Percentiles rank a stretch among this genome's conserved stretches.
These are phyloP conservation scores for Drosophila ezoana DNA, from an alignment of 2,888 invertebrate genomes.

Conservation along the genomic window DNA sequence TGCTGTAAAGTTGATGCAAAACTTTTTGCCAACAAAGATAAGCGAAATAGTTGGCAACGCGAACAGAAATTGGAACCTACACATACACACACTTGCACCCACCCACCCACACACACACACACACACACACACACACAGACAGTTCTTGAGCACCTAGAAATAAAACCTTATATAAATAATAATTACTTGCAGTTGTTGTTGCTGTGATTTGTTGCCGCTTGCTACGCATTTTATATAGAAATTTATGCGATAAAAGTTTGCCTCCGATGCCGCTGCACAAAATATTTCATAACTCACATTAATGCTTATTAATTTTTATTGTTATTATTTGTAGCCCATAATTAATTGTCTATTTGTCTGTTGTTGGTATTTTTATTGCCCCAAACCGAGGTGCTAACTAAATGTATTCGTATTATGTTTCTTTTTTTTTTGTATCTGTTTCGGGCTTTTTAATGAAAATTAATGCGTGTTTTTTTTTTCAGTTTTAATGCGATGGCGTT, in stretches of 20 bases:
- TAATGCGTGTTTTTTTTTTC: conserved; percentile 31
- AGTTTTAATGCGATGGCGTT: conserved; percentile 8
- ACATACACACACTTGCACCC: background rate
- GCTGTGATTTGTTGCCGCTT: conserved; percentile 50
- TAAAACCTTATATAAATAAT: conserved; percentile 54
- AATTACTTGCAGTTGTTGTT: conserved; percentile 55
- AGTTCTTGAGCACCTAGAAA: conserved; percentile 32
- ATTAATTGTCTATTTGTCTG: conserved; percentile 77
- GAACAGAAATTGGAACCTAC: conserved; percentile 19
- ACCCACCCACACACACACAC: background rate
- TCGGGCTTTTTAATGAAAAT: conserved; percentile 46
- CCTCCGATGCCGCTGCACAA: conserved; percentile 51
- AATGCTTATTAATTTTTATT: conserved; percentile 78
- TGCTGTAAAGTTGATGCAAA: conserved; percentile 35
- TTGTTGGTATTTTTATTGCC: conserved; percentile 55
- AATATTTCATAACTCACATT: conserved; percentile 75
- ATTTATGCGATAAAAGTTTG: conserved; percentile 71
- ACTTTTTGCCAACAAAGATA: conserved; percentile 47
- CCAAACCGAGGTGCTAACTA: conserved; percentile 67
- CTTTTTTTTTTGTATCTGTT: conserved; percentile 4
- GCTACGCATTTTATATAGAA: conserved; percentile 46
- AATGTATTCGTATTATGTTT: conserved; percentile 68
- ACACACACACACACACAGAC: background rate
- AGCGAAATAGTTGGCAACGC: conserved; percentile 57
- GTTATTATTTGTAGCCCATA: conserved; percentile 77